Percentiles rank a stretch among this genome's conserved stretches.
phyloP scores from a whole-genome alignment of 1,140 invertebrate genomes.

The Zaprionus gabonicus region DNA sequence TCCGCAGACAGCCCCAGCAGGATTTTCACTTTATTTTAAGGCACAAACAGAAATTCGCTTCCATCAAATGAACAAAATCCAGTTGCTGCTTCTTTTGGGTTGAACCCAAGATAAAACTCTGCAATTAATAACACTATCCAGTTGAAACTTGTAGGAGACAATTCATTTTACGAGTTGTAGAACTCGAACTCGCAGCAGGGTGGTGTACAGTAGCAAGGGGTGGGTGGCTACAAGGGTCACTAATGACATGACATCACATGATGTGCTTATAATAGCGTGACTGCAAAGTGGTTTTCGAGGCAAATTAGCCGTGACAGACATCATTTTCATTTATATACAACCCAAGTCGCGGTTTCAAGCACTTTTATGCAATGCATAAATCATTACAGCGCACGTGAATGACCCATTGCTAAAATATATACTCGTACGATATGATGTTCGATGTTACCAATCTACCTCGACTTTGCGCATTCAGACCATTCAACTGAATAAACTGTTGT shows the following conservation, averaged over 20 bases:
- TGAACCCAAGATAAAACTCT: not conserved
- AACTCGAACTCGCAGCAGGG: not conserved
- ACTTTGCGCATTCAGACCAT: not conserved
- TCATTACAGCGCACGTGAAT: not conserved
- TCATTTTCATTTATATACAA: too few relatives aligned
- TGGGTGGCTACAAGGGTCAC: not conserved
- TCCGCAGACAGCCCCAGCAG: not conserved
- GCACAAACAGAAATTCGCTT: constrained; percentile 11
- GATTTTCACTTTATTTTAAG: constrained; percentile 7
- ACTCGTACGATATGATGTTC: not conserved
- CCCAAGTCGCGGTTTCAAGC: too few relatives aligned
- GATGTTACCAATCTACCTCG: not conserved
- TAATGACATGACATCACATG: not conserved
- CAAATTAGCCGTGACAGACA: too few relatives aligned
- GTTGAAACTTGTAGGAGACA: not conserved
- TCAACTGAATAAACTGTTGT: not conserved
- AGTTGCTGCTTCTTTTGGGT: not conserved
- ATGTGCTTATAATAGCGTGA: too few relatives aligned
- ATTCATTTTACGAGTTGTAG: not conserved
- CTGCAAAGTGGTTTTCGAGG: too few relatives aligned
- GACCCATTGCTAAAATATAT: not conserved
- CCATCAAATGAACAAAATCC: not conserved
- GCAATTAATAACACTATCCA: not conserved
- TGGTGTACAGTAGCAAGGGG: not conserved
- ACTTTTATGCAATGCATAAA: too few relatives aligned